These are phyloP conservation scores for Cephus cinctus DNA, from an alignment of 1,140 invertebrate species.

Conservation along the genomic window DNA sequence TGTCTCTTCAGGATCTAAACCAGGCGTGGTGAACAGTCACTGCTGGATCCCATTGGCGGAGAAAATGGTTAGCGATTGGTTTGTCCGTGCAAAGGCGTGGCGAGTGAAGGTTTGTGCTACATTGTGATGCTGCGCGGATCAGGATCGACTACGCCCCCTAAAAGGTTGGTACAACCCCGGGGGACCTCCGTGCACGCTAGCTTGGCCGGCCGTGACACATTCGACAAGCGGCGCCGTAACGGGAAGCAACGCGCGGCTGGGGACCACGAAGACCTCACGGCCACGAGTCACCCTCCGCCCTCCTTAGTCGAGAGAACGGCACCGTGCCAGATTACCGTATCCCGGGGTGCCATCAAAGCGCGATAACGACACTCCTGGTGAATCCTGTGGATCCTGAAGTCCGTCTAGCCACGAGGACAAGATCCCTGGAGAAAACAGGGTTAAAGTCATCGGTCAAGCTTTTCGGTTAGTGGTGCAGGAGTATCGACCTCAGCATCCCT, in stretches of 20 bases:
- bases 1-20: slow-evolving; percentile 18
- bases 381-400: too few relatives aligned
- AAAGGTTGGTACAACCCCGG: slow-evolving; percentile 35
- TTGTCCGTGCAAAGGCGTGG: slow-evolving; percentile 27
- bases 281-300: slow-evolving; percentile 19
- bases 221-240: slow-evolving; percentile 58
- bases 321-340: too few relatives aligned
- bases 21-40: slow-evolving; percentile 7
- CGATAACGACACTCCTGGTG: too few relatives aligned
- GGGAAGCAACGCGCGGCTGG: slow-evolving; percentile 56
- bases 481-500: too few relatives aligned
- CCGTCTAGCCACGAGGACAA: too few relatives aligned
- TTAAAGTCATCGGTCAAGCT: too few relatives aligned
- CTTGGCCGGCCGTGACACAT: slow-evolving; percentile 53
- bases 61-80: background rate
- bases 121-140: slow-evolving; percentile 29
- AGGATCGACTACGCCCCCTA: slow-evolving; percentile 18
- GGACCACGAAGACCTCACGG: slow-evolving; percentile 38
- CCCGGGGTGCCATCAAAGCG: too few relatives aligned
- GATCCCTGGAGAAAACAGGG: too few relatives aligned
- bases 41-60: slow-evolving; percentile 17
- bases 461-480: too few relatives aligned
- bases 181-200: slow-evolving; percentile 50
- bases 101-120: slow-evolving; percentile 12
- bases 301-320: too few relatives aligned